phyloP scores from a whole-genome alignment of 2,113 vertebrate genomes.

The Callipepla californica region DNA sequence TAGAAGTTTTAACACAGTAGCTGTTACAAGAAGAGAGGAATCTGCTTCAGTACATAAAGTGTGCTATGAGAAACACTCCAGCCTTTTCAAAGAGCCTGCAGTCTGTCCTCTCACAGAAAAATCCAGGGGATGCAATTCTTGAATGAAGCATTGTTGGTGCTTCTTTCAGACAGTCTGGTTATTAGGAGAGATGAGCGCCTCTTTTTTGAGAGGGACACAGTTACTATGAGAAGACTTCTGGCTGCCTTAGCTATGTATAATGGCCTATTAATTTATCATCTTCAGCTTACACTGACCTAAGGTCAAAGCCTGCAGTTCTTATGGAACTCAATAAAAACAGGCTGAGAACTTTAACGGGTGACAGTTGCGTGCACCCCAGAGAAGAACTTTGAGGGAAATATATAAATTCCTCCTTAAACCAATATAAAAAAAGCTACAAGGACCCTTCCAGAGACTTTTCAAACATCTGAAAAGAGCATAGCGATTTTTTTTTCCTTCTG shows the following conservation, averaged over 20 bases:
- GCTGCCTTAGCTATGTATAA: neutral
- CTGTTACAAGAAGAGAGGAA: neutral
- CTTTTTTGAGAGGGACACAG: neutral
- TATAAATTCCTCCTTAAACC: neutral
- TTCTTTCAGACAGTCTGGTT: neutral
- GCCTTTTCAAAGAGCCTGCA: neutral
- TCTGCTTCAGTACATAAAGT: neutral
- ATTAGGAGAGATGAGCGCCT: neutral
- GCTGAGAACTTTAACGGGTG: neutral
- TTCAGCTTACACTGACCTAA: neutral
- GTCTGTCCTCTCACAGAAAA: neutral
- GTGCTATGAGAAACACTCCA: neutral
- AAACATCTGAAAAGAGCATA: conserved; percentile 1
- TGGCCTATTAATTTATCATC: conserved; percentile 11
- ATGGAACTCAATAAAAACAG: neutral
- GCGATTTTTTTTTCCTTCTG: neutral
- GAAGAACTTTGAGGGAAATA: conserved; percentile 4
- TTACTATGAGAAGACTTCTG: conserved; percentile 9
- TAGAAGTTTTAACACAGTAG: neutral
- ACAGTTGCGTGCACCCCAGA: neutral
- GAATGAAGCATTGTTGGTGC: neutral
- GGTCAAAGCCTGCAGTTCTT: neutral
- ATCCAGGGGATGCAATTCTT: neutral
- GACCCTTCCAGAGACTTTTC: neutral
- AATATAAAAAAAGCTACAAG: neutral